These are phyloP conservation scores for Euplexia lucipara DNA, from an alignment of 2,888 invertebrate genomes.

Conservation along the genomic window DNA sequence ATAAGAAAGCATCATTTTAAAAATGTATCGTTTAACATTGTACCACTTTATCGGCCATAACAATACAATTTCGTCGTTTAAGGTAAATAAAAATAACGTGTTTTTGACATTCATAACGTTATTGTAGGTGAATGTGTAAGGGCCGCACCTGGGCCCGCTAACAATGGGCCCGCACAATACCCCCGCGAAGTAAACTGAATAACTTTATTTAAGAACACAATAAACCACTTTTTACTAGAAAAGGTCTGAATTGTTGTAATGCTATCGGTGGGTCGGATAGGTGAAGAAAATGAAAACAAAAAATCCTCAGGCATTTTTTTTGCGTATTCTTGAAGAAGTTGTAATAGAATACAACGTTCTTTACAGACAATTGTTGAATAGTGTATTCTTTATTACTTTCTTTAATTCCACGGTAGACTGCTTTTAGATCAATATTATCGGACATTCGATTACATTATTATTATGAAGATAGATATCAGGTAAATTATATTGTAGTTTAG, in stretches of 20 bases:
- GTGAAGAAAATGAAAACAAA: constrained; percentile 73
- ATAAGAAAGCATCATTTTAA: constrained; percentile 34
- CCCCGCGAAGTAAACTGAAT: constrained; percentile 85
- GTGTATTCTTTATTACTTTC: constrained; percentile 18
- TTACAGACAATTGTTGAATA: constrained; percentile 26
- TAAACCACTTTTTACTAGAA: constrained; percentile 88
- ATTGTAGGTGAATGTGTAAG: constrained; percentile 81
- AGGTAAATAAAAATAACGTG: constrained; percentile 85
- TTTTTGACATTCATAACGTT: constrained; percentile 89
- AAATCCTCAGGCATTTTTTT: constrained; percentile 40
- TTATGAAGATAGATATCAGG: constrained; percentile 9
- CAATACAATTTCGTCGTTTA: constrained; percentile 76
- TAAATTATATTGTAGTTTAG: constrained; percentile 7
- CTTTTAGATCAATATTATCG: constrained; percentile 30
- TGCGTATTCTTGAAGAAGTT: constrained; percentile 46
- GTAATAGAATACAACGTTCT: constrained; percentile 16
- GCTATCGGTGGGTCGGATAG: constrained; percentile 73
- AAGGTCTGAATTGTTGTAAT: constrained; percentile 82
- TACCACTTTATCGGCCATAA: constrained; percentile 75
- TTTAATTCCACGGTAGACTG: constrained; percentile 30
- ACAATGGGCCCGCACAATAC: constrained; percentile 86
- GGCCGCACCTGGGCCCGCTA: constrained; percentile 82
- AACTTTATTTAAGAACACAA: constrained; percentile 90
- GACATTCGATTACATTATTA: constrained; percentile 25
- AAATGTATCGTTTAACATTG: constrained; percentile 62